A percentile compares a stretch with the other conserved stretches of the same genome.
Evolutionary conservation across 2,113 vertebrate genomes (phyloP).

Genomic region (Pavo muticus): DNA sequence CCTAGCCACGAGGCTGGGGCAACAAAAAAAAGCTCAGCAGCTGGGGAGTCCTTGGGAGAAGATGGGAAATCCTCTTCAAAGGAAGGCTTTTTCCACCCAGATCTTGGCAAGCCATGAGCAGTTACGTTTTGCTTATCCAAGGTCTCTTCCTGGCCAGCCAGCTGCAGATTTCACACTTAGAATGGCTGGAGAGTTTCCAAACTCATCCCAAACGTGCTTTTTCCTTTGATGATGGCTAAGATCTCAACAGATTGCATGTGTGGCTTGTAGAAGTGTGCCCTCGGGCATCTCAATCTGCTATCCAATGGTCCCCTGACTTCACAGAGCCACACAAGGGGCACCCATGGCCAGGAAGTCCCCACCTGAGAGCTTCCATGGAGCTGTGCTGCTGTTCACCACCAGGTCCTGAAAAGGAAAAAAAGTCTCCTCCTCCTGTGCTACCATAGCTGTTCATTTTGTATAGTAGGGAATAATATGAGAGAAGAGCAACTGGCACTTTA

Average conservation of each 20-base stretch:
- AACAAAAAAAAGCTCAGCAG: not conserved
- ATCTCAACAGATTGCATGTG: not conserved
- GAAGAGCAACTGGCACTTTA: not conserved
- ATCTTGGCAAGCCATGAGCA: not conserved
- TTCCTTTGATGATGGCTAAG: not conserved
- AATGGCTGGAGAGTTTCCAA: not conserved
- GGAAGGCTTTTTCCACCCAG: not conserved
- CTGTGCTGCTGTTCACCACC: not conserved
- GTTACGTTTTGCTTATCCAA: not conserved
- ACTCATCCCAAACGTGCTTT: not conserved
- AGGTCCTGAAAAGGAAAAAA: not conserved
- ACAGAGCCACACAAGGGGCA: not conserved
- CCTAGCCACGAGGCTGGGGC: not conserved
- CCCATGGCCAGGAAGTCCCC: not conserved
- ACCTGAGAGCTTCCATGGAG: not conserved
- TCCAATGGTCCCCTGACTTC: not conserved
- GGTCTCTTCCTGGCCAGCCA: not conserved
- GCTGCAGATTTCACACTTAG: not conserved
- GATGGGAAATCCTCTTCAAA: not conserved
- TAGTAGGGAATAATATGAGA: not conserved
- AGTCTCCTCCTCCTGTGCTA: not conserved
- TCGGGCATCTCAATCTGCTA: not conserved
- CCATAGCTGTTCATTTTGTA: not conserved
- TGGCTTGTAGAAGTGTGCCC: not conserved
- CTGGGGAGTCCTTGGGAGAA: not conserved